Evolutionary conservation across 2,113 vertebrate species (phyloP).

Genomic region (Nipponia nippon): DNA sequence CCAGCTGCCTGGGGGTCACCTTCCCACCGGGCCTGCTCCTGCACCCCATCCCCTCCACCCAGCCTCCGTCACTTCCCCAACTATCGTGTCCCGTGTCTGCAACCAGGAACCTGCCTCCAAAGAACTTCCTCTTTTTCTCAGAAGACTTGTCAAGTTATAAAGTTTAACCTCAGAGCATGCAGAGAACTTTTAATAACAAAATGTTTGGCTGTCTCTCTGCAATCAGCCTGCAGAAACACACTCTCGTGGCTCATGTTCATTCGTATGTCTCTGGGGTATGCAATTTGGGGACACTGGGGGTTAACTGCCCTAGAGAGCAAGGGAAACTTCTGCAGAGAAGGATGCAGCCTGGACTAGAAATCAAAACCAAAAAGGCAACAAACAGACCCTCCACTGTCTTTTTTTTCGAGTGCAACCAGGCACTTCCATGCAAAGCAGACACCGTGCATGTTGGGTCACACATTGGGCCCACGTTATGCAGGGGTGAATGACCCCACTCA

Average conservation of each 20-base stretch:
- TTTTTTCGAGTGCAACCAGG: not conserved
- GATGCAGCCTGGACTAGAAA: not conserved
- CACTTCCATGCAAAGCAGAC: not conserved
- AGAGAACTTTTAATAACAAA: not conserved
- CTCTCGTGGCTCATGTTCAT: not conserved
- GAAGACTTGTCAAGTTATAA: not conserved
- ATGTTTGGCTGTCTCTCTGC: not conserved
- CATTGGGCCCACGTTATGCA: fast-evolving
- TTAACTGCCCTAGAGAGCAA: not conserved
- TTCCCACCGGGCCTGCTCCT: not conserved
- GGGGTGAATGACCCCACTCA: not conserved
- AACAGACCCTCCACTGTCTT: not conserved
- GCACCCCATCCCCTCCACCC: not conserved
- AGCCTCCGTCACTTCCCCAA: not conserved
- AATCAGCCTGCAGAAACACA: not conserved
- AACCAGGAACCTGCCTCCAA: not conserved
- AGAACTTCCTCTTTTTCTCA: not conserved
- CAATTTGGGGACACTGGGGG: not conserved
- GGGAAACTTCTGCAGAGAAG: not conserved
- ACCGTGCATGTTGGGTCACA: fast-evolving
- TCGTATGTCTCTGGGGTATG: not conserved
- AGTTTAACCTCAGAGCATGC: not conserved
- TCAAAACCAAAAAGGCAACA: not conserved
- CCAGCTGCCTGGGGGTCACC: not conserved
- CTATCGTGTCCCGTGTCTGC: not conserved